These are phyloP conservation scores for Clarias laeviceps DNA, from an alignment of 2,797 vertebrate species.

Conservation along the genomic window DNA sequence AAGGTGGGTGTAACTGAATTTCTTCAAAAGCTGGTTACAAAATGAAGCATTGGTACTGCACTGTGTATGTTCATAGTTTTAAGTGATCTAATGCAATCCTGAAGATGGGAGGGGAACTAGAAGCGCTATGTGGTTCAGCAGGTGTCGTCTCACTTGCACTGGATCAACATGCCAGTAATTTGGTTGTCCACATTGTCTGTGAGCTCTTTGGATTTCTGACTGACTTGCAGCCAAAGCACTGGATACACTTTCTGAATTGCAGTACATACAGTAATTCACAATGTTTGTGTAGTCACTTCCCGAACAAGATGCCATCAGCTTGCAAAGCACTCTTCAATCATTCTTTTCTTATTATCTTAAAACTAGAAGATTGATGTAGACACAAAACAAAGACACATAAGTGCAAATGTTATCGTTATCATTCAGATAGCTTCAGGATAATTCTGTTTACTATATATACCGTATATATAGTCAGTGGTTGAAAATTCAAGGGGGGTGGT, in stretches of 20 bases:
- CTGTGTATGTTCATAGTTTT: not conserved
- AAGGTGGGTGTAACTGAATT: not conserved
- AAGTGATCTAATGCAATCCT: not conserved
- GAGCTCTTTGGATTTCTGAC: not conserved
- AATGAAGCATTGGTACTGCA: not conserved
- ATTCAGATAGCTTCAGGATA: not conserved
- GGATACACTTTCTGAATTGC: not conserved
- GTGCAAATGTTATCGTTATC: not conserved
- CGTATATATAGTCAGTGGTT: too few species aligned
- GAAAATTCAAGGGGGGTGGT: too few species aligned
- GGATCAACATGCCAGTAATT: conserved; percentile 56
- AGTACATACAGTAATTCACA: not conserved
- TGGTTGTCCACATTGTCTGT: conserved; percentile 40
- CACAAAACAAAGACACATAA: not conserved
- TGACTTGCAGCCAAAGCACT: not conserved
- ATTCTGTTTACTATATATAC: too few species aligned
- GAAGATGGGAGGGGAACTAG: conserved; percentile 46
- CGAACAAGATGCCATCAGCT: not conserved
- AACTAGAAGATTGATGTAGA: not conserved
- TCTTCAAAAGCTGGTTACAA: not conserved
- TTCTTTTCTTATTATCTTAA: not conserved
- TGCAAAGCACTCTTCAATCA: not conserved
- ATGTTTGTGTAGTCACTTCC: not conserved
- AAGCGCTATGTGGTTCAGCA: conserved; percentile 60
- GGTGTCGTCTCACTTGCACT: conserved; percentile 55